Conservation (phyloP, 23 tunicate genomes). For the Corella eumyota region DNA sequence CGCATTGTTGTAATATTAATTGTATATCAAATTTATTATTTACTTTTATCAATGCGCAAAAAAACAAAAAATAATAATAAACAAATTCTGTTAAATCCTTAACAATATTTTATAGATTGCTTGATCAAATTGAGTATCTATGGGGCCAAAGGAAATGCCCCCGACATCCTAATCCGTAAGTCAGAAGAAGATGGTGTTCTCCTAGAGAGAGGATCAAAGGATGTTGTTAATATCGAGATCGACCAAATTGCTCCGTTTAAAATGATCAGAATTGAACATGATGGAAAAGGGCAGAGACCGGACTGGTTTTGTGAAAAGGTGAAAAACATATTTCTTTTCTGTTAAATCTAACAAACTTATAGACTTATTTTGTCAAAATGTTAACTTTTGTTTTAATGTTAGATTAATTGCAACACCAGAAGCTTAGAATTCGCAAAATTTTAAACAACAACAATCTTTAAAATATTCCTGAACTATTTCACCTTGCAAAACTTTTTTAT, state of each 20-base stretch:
- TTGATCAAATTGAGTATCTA: conserved; percentile 46
- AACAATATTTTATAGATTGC: conserved; percentile 80
- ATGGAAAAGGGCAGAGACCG: conserved; percentile 71
- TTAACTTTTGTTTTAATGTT: too few relatives aligned
- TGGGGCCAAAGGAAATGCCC: conserved; percentile 60
- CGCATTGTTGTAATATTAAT: too few relatives aligned
- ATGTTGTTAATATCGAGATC: conserved; percentile 50
- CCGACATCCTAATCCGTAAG: conserved; percentile 47
- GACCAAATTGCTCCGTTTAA: conserved; percentile 78
- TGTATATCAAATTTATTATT: too few relatives aligned
- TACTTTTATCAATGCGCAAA: too few relatives aligned
- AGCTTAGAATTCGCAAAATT: too few relatives aligned
- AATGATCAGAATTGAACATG: conserved; percentile 68
- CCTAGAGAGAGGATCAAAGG: conserved; percentile 81
- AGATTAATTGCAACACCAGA: too few relatives aligned
- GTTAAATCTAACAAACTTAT: not conserved
- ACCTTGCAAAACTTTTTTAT: not conserved
- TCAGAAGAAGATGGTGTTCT: conserved; percentile 88
- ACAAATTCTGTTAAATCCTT: too few relatives aligned
- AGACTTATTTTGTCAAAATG: not conserved
- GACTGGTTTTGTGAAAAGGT: conserved; percentile 95
- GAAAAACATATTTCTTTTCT: not conserved
- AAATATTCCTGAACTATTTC: too few relatives aligned
- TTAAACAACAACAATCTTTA: too few relatives aligned
- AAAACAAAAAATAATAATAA: too few relatives aligned